Conservation (phyloP, 2,888 invertebrate genomes). For the Dilophus febrilis region DNA sequence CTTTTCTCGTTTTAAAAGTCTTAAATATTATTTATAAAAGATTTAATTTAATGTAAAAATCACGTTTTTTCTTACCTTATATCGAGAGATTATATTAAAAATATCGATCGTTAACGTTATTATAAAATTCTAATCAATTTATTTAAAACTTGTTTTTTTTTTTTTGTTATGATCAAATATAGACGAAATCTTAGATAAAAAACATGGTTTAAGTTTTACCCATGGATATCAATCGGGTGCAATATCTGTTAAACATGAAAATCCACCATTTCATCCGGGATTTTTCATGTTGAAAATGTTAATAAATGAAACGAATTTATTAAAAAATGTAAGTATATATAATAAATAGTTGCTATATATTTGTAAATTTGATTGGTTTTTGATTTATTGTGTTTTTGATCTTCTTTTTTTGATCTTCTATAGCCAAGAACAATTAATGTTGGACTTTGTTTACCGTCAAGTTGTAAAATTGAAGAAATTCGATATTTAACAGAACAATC, state of each 20-base stretch:
- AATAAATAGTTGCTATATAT: not conserved
- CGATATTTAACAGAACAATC: constrained; percentile 37
- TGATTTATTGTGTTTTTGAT: too few species aligned
- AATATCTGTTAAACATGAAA: constrained; percentile 14
- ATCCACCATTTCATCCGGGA: constrained; percentile 47
- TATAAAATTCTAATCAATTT: constrained; percentile 30
- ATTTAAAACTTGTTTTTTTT: too few species aligned
- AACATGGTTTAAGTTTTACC: not conserved
- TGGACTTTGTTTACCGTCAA: constrained; percentile 56
- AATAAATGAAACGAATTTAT: constrained; percentile 30
- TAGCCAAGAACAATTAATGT: constrained; percentile 55
- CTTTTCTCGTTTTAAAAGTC: too few species aligned
- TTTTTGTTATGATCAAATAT: not conserved
- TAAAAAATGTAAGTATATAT: constrained; percentile 19
- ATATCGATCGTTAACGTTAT: constrained; percentile 20
- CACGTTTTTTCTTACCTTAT: too few species aligned
- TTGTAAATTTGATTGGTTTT: too few species aligned
- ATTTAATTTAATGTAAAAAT: too few species aligned
- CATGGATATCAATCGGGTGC: not conserved
- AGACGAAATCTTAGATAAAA: not conserved
- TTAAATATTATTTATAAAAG: too few species aligned
- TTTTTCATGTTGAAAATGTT: constrained; percentile 47
- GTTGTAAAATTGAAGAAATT: constrained; percentile 48
- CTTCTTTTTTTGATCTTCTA: constrained; percentile 13
- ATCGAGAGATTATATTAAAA: too few species aligned